These are phyloP conservation scores for Coenonympha glycerion DNA, from an alignment of 2,888 invertebrate species.

Conservation along the genomic window DNA sequence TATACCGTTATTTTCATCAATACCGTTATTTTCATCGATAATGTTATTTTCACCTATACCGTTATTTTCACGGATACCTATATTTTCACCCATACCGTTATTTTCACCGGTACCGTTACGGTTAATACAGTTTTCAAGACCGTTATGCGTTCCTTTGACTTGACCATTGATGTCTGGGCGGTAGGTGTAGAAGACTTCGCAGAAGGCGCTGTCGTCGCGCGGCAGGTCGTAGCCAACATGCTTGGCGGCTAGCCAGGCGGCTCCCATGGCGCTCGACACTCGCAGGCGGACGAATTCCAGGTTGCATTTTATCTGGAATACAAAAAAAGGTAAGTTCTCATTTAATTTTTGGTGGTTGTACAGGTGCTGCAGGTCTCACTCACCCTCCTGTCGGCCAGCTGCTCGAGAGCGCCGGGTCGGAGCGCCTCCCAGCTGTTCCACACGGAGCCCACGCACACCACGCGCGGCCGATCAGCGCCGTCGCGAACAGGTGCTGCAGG, in stretches of 20 bases:
- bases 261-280: conserved; percentile 88
- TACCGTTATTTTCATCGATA: too few relatives aligned
- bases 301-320: conserved; percentile 55
- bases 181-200: conserved; percentile 79
- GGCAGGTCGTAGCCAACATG: conserved; percentile 78
- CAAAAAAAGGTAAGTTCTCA: not conserved
- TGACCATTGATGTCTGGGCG: conserved; percentile 37
- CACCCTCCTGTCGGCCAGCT: too few relatives aligned
- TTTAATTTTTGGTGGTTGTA: too few relatives aligned
- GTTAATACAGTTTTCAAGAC: too few relatives aligned
- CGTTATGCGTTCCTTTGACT: conserved; percentile 28
- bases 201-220: conserved; percentile 82
- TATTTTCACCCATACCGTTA: conserved; percentile 12
- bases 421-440: too few relatives aligned
- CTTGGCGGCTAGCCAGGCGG: conserved; percentile 89
- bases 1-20: conserved; percentile 13
- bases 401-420: too few relatives aligned
- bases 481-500: too few relatives aligned
- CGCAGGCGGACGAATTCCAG: conserved; percentile 80
- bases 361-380: too few relatives aligned
- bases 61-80: conserved; percentile 1
- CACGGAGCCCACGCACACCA: too few relatives aligned
- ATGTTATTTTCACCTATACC: too few relatives aligned
- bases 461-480: too few relatives aligned
- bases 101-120: conserved; percentile 11